Percentiles rank a stretch among this genome's conserved stretches.
These are phyloP conservation scores for Acrobasis repandana DNA, from an alignment of 2,888 invertebrate species.

Conservation along the genomic window DNA sequence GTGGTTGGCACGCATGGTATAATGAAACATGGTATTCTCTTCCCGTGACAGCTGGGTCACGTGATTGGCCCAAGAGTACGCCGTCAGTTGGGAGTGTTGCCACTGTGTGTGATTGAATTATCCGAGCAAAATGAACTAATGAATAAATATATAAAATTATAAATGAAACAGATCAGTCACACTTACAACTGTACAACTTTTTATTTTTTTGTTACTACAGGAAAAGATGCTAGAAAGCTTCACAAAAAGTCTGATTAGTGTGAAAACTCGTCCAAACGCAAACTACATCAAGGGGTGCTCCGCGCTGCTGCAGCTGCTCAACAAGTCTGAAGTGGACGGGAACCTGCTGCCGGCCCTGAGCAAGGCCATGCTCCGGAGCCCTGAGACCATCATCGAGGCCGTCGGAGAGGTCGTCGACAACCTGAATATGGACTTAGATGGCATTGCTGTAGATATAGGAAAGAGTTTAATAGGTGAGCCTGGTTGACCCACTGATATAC, in stretches of 20 bases:
- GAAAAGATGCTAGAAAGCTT: constrained; percentile 86
- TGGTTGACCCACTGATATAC: not conserved
- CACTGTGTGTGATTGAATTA: too few species aligned
- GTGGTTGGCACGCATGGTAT: too few species aligned
- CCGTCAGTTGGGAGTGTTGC: too few species aligned
- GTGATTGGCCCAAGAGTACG: too few species aligned
- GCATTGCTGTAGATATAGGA: constrained; percentile 89
- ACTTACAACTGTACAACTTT: not conserved
- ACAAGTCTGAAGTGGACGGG: constrained; percentile 87
- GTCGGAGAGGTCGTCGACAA: constrained; percentile 90
- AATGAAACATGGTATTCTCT: too few species aligned
- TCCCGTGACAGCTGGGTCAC: too few species aligned
- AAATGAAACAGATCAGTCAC: too few species aligned
- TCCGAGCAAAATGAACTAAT: too few species aligned
- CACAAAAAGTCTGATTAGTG: constrained; percentile 89
- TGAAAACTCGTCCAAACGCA: constrained; percentile 88
- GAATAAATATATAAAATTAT: too few species aligned
- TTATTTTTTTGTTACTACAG: constrained; percentile 58
- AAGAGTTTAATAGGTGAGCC: constrained; percentile 89
- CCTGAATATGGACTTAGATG: constrained; percentile 89
- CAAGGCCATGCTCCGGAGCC: constrained; percentile 95
- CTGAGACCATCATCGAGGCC: constrained; percentile 93
- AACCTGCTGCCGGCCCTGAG: constrained; percentile 92
- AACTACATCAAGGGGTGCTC: constrained; percentile 86
- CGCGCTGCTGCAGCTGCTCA: constrained; percentile 85